Evolutionary conservation across 23 tunicate species (phyloP), one percentile per base, ranked within the genome.

Genomic region (Trididemnum nubilum): DNA sequence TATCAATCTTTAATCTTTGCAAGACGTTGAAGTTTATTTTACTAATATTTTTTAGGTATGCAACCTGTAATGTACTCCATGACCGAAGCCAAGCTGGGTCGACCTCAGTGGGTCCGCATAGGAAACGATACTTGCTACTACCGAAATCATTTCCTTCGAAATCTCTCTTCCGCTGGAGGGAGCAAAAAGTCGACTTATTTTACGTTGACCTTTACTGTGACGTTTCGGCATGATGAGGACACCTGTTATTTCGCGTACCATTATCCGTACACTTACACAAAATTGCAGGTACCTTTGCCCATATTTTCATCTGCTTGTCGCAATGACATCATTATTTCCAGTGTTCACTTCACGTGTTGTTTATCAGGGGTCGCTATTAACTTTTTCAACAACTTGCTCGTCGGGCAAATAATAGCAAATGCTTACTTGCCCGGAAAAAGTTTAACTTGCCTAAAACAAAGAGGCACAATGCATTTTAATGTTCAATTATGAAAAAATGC

Each of bases 61-160:
- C 99, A 96, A 74, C 99, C 99, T 25, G 94, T 96, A 19, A 91
- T 96, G 97, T 96, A 57, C 38, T 96, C 99, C 35, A 83, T 87
- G 77, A 36, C 70, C 21, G 97, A 91, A 71, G 99, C 99, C 1
- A 71, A 66, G 24, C 71, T n/a, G 12, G 94, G 99, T n/a, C 72
- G 86, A 27, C 94, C 94, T 28, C 65, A 51, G 34, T 96, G 99
- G 99, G 70, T 67, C 25, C 70, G 99, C 29, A 81, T 63, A 32
- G 99, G 99, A 26, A 30, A 72, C 2, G 84, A 96, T 34, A 73
- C 92, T 21, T 86, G 92, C 50, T 96, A 96, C 63, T 96, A 91
- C 70, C 84, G 96, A 58, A 96, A 95, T 81, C 94, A 91, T 54
- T 93, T 87, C 38, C 76, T 89, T 19, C 75, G 88, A 26, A 76